Evolutionary conservation across 2,888 invertebrate species (phyloP).

Genomic region (Agelastica alni): DNA sequence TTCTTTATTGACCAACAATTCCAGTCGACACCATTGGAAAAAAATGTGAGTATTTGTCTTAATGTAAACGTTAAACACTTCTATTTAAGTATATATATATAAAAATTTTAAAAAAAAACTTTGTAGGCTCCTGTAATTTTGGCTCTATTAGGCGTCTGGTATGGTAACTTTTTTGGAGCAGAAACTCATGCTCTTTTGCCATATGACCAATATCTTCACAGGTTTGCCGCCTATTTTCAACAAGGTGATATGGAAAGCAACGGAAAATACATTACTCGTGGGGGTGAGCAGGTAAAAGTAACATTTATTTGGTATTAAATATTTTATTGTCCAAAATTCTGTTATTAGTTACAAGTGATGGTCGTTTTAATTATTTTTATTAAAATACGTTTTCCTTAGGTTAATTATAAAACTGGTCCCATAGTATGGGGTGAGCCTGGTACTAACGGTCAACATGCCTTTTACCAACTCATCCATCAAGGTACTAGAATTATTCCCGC

Average conservation of each 20-base stretch:
- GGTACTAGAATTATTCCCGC: slow-evolving; percentile 85
- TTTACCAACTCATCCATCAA: slow-evolving; percentile 99
- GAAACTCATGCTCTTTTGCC: slow-evolving; percentile 96
- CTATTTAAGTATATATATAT: neutral
- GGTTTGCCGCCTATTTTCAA: slow-evolving; percentile 99
- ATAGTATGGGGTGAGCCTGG: slow-evolving; percentile 99
- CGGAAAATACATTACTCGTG: slow-evolving; percentile 88
- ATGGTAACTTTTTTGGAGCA: slow-evolving; percentile 90
- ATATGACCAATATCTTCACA: slow-evolving; percentile 98
- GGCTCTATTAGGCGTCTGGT: slow-evolving; percentile 92
- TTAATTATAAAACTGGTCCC: slow-evolving; percentile 71
- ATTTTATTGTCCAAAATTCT: too few species aligned
- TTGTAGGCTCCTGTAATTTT: slow-evolving; percentile 88
- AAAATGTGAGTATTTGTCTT: slow-evolving; percentile 73
- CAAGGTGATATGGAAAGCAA: slow-evolving; percentile 99
- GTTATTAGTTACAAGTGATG: too few species aligned
- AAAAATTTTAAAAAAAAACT: neutral
- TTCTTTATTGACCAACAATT: slow-evolving; percentile 95
- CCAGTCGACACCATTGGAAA: slow-evolving; percentile 78
- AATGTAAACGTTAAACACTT: too few species aligned
- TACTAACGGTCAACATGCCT: slow-evolving; percentile 99
- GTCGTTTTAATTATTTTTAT: too few species aligned
- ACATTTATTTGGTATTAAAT: too few species aligned
- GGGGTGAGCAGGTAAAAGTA: slow-evolving; percentile 63
- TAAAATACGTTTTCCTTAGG: too few species aligned